These are phyloP conservation scores for Hypothenemus hampei DNA, from an alignment of 1,140 invertebrate genomes.

Conservation along the genomic window DNA sequence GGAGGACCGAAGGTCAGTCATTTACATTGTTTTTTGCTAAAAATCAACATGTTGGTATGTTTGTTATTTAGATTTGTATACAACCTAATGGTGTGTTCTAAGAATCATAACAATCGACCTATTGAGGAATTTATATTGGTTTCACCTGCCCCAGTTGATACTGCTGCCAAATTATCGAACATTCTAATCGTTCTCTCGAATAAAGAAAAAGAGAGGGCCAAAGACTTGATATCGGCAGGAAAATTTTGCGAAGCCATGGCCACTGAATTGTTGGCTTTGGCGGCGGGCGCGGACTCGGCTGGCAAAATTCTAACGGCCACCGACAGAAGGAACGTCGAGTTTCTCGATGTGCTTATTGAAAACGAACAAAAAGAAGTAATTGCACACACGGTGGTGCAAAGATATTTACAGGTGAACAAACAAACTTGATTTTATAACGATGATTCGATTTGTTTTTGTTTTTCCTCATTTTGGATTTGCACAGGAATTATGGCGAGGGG, in stretches of 20 bases:
- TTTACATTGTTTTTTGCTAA: constrained; percentile 38
- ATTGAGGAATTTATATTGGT: constrained; percentile 96
- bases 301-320: constrained; percentile 86
- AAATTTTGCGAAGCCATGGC: constrained; percentile 97
- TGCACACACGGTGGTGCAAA: constrained; percentile 81
- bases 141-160: constrained; percentile 95
- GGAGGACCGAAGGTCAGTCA: constrained; percentile 77
- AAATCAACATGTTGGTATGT: background rate
- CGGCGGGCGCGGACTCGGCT: constrained; percentile 89
- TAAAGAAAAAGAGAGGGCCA: constrained; percentile 96
- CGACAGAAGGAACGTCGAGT: constrained; percentile 87
- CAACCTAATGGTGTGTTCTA: constrained; percentile 97
- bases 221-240: constrained; percentile 90
- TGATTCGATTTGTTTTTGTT: background rate
- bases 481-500: constrained; percentile 94
- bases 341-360: constrained; percentile 96
- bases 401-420: constrained; percentile 79
- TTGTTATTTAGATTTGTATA: constrained; percentile 76
- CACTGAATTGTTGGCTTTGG: constrained; percentile 89
- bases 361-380: constrained; percentile 98
- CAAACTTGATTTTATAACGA: constrained; percentile 4
- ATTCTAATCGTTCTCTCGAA: constrained; percentile 83
- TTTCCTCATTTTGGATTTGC: constrained; percentile 3
- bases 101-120: constrained; percentile 92
- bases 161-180: constrained; percentile 94